phyloP scores from a whole-genome alignment of 1,140 invertebrate species.

The Ganaspis sp. region DNA sequence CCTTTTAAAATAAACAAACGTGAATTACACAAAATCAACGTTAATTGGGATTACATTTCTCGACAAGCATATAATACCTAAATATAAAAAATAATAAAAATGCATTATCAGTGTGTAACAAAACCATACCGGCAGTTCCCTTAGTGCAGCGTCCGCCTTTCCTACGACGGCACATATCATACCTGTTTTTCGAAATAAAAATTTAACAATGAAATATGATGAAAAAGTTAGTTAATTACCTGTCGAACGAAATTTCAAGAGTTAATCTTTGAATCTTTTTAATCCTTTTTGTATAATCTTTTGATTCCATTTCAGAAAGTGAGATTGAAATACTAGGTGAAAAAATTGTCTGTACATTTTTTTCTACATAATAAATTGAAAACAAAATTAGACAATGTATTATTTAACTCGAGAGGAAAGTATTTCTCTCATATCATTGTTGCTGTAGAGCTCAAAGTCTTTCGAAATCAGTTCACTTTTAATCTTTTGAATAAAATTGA shows the following conservation, averaged over 20 bases:
- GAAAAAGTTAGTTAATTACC: not conserved
- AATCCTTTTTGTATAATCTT: too few relatives aligned
- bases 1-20: constrained; percentile 2
- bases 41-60: constrained; percentile 17
- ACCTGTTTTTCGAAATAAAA: constrained; percentile 83
- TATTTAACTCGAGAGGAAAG: too few relatives aligned
- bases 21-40: not conserved
- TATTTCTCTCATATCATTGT: too few relatives aligned
- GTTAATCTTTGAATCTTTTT: too few relatives aligned
- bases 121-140: constrained; percentile 94
- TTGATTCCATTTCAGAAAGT: too few relatives aligned
- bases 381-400: too few relatives aligned
- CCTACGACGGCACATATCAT: constrained; percentile 95
- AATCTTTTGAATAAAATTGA: too few relatives aligned
- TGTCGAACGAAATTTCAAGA: not conserved
- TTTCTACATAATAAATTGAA: too few relatives aligned
- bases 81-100: constrained; percentile 52
- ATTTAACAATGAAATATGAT: constrained; percentile 72
- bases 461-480: too few relatives aligned
- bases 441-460: too few relatives aligned
- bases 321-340: too few relatives aligned
- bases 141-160: constrained; percentile 96
- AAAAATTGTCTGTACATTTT: too few relatives aligned
- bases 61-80: constrained; percentile 39
- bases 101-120: constrained; percentile 74